These are phyloP conservation scores for Cyclophora albipunctata DNA, from an alignment of 2,888 invertebrate genomes.

Conservation along the genomic window DNA sequence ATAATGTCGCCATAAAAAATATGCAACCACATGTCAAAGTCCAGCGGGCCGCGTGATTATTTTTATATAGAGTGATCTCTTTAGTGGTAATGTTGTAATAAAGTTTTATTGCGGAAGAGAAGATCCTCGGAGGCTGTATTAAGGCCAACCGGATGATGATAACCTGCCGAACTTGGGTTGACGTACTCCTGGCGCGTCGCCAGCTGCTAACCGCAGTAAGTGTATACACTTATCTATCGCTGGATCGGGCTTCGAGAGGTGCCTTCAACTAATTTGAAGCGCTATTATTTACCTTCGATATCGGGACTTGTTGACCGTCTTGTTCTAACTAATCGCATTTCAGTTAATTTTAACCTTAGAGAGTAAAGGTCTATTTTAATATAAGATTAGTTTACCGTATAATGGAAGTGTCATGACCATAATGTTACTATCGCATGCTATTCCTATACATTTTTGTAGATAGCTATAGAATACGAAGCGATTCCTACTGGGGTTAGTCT, in stretches of 20 bases:
- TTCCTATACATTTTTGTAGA: no score
- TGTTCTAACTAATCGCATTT: no score
- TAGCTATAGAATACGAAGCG: no score
- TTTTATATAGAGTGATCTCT: conserved; percentile 51
- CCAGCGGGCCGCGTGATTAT: conserved; percentile 37
- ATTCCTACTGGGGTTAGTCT: no score
- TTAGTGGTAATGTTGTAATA: conserved; percentile 44
- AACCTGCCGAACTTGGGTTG: conserved; percentile 55
- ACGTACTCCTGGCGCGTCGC: conserved; percentile 44
- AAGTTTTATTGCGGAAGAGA: conserved; percentile 54
- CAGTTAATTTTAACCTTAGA: no score
- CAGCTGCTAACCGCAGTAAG: conserved; percentile 29
- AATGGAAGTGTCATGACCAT: no score
- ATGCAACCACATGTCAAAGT: conserved; percentile 25
- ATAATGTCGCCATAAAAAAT: conserved; percentile 21
- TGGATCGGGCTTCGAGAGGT: conserved; percentile 20
- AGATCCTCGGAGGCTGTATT: conserved; percentile 47
- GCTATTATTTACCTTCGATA: conserved; percentile 13
- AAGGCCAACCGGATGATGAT: conserved; percentile 56
- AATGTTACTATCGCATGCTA: no score
- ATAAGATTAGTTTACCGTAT: no score
- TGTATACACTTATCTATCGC: conserved; percentile 31
- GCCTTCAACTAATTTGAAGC: conserved; percentile 33
- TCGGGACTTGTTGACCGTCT: no score
- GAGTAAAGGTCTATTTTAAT: no score